phyloP scores from a whole-genome alignment of 2,113 vertebrate species.

The Eonycteris spelaea region DNA sequence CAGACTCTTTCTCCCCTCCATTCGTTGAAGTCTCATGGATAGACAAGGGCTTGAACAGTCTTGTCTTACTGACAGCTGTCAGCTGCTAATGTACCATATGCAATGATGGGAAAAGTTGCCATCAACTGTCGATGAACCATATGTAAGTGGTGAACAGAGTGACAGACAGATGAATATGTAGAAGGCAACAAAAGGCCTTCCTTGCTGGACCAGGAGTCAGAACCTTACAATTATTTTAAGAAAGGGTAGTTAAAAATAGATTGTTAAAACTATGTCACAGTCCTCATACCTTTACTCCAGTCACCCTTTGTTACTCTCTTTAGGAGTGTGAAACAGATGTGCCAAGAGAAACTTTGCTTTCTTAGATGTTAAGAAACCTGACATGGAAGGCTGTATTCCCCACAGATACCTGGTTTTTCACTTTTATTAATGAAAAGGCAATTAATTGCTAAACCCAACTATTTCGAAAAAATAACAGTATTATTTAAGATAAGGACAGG shows the following conservation, averaged over 20 bases:
- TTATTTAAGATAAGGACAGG: background rate
- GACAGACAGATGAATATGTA: conserved; percentile 52
- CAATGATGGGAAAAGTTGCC: conserved; percentile 59
- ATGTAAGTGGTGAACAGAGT: conserved; percentile 54
- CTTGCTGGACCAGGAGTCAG: conserved; percentile 11
- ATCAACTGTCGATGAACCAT: conserved; percentile 51
- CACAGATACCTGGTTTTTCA: background rate
- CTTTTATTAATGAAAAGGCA: background rate
- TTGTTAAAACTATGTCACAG: background rate
- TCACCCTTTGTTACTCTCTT: background rate
- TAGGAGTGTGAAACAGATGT: background rate
- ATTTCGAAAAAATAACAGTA: background rate
- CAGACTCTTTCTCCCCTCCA: background rate
- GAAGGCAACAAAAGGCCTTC: conserved; percentile 48
- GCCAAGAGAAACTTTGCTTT: background rate
- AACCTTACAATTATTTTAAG: conserved; percentile 50
- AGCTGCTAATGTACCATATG: conserved; percentile 68
- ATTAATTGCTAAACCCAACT: background rate
- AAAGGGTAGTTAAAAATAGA: conserved; percentile 36
- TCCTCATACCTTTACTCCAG: background rate
- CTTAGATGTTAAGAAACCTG: background rate
- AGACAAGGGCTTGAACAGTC: conserved; percentile 59
- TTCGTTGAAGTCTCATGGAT: conserved; percentile 50
- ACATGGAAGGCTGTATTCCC: background rate
- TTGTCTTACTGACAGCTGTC: conserved; percentile 71